Evolutionary conservation across 2,888 invertebrate genomes (phyloP), one percentile per base, ranked within the genome.

Genomic region (Brachyptera risi): DNA sequence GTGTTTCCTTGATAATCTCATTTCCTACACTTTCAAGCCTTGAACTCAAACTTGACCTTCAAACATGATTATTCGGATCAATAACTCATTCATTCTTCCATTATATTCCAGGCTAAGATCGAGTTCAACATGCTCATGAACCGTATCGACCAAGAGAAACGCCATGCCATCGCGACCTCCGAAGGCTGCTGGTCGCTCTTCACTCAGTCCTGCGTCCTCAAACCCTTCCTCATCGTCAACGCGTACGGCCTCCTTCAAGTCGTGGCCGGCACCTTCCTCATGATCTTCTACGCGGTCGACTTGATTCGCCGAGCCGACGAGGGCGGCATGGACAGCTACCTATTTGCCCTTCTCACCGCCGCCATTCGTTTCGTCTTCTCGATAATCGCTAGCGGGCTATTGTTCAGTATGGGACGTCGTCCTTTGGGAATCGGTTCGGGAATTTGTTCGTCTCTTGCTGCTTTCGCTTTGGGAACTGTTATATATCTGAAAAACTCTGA

Each of bases 241-340:
- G 76, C 83, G 0, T 89, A 90, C 75, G 86, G 86, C 71, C 73
- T 86, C 67, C 78, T 89, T 64, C 88, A 89, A 72, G 84, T 87
- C 66, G 75, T 86, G 42, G 86, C 88, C 3, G 90, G 90, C 54
- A 88, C 88, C 19, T 90, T 87, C 70, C 79, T 90, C n/a, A 82
- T 90, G 59, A 86, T 90, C 59, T 90, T 89, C 75, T 90, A 90
- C 71, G 89, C 88, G 0, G 86, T 88, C 0, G 86, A 88, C 68
- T 86, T 90, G 60, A 79, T 89, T 5, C 17, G 60, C 7, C 26
- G 38, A 7, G 56, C 60, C n/a, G 58, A 61, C 26, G 51, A 50
- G 15, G 58, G 42, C n/a, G 44, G 47, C 19, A n/a, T 65, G 21
- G 60, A 81, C 65, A 76, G 76, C 47, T 80, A 80, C 63, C 69